Percentiles rank a stretch among this genome's conserved stretches.
Evolutionary conservation across 2,797 vertebrate species (phyloP).

Genomic region (Erethizon dorsatum): DNA sequence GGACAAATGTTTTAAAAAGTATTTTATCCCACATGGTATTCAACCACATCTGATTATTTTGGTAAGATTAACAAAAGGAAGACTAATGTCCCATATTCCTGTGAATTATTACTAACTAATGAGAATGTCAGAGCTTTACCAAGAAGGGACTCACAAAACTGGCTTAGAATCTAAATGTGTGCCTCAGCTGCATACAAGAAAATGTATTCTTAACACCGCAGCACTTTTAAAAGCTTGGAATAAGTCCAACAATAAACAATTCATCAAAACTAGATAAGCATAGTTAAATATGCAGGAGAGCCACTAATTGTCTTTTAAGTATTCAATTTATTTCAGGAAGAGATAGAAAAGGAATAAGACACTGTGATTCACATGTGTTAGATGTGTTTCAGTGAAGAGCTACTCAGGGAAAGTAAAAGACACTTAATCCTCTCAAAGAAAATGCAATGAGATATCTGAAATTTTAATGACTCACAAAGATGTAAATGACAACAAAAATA

Average conservation of each 20-base stretch:
- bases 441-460: neutral
- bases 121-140: neutral
- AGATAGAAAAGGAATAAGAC: conserved; percentile 5
- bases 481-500: conserved; percentile 10
- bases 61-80: conserved; percentile 8
- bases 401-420: conserved; percentile 37
- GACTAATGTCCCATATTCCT: neutral
- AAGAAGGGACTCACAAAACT: neutral
- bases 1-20: neutral
- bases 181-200: neutral
- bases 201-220: neutral
- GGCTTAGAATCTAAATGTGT: neutral
- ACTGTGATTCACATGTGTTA: neutral
- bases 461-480: conserved; percentile 47
- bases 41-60: neutral
- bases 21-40: neutral
- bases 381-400: conserved; percentile 59
- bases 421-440: conserved; percentile 23
- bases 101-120: neutral
- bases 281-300: neutral
- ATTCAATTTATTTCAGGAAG: conserved; percentile 51
- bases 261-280: conserved; percentile 8
- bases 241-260: neutral
- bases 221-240: neutral
- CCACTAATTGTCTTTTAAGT: neutral